Evolutionary conservation across 2,888 invertebrate species (phyloP), one percentile per base, ranked within the genome.

Genomic region (Priapulus caudatus): DNA sequence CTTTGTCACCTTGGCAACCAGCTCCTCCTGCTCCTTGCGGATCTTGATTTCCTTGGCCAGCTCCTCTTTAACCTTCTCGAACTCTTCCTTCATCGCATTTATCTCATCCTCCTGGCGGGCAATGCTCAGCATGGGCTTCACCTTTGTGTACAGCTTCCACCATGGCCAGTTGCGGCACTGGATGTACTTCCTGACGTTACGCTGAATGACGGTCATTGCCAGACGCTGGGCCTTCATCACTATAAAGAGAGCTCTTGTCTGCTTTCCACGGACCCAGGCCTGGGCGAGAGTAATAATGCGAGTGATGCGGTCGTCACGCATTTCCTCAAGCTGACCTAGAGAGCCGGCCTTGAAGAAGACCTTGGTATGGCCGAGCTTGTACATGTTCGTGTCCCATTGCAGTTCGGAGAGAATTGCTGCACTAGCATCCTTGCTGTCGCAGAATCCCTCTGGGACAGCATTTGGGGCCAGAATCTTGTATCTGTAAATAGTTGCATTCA

Each of bases 141-240:
- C 87, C 80, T 87, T 92, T 80, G 89, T 89, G 91, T 95, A 98
- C 81, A 99, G 77, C 78, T 93, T 93, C 91, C 92, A 99, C 98
- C 98, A 98, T 72, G 90, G 86, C 98, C 98, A 98, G 77, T 91
- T 97, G 75, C 95, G 89, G 72, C 98, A 83, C 74, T 90, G 84
- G 79, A 98, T 82, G 84, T 97, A 99, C 75, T 91, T 91, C 78
- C 97, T 88, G 81, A 98, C 84, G 81, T 98, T 98, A 75, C 98
- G 86, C 79, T 99, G 98, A 74, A 97, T 91, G 71, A 99, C 86
- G 79, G 90, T 87, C 75, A 97, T 81, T 67, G 93, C 91, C 73
- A 93, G 33, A 33, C 33, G 33, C n/a, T 33, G 33, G 10, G 33
- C 33, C 33, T 33, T 33, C 33, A 33, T 33, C 33, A 10, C n/a